Percentiles rank a stretch among this genome's conserved stretches.
Evolutionary conservation across 2,113 vertebrate genomes (phyloP).

Genomic region (Calidris pygmaea): DNA sequence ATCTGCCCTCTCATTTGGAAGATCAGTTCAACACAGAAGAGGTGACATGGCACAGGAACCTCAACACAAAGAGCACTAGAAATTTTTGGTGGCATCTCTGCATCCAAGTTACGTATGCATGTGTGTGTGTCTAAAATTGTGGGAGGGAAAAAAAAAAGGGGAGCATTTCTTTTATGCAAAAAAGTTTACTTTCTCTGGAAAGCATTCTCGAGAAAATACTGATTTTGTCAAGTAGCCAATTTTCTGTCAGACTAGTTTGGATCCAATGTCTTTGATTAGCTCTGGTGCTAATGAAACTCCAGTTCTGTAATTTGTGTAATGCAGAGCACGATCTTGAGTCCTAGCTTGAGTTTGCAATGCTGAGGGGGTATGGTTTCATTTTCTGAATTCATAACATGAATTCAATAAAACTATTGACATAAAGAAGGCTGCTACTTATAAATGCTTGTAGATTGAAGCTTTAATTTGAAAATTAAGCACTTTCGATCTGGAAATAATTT

Average conservation of each 20-base stretch:
- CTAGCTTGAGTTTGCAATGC: not conserved
- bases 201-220: not conserved
- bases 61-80: not conserved
- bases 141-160: not conserved
- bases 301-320: not conserved
- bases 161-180: not conserved
- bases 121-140: not conserved
- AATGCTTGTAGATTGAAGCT: not conserved
- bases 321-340: not conserved
- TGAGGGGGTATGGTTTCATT: not conserved
- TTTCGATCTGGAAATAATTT: constrained; percentile 35
- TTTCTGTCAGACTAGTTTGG: not conserved
- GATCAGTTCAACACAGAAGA: not conserved
- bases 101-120: not conserved
- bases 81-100: not conserved
- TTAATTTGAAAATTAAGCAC: not conserved
- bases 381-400: not conserved
- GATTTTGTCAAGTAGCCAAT: not conserved
- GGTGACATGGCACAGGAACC: not conserved
- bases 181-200: not conserved
- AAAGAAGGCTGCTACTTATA: not conserved
- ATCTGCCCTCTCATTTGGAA: not conserved
- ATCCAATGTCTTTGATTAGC: not conserved
- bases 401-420: constrained; percentile 9
- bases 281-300: not conserved